phyloP scores from a whole-genome alignment of 30 jellyfish, hydroid and myxozoan genomes.

The Aurelia aurita complex sp. Pacific region DNA sequence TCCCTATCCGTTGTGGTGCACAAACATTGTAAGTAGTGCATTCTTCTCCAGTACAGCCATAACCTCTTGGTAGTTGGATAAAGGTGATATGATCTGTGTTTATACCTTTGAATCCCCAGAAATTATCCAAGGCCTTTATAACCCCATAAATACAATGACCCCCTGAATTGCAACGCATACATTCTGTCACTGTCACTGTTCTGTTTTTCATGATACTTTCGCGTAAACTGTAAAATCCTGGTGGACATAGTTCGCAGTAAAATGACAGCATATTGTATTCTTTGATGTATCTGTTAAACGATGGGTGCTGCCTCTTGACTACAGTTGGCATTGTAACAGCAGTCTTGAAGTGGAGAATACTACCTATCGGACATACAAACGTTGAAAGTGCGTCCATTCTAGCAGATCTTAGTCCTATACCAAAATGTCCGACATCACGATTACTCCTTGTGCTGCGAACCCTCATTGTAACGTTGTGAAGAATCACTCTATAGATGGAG shows the following conservation, averaged over 20 bases:
- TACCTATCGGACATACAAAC: not conserved
- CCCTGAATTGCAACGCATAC: not conserved
- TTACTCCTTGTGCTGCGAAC: not conserved
- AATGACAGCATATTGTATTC: not conserved
- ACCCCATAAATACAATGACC: not conserved
- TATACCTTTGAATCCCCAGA: not conserved
- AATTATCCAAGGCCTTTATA: not conserved
- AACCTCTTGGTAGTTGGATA: not conserved
- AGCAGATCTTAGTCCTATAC: not conserved
- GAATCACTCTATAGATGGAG: not conserved
- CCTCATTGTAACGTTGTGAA: not conserved
- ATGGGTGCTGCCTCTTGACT: no score
- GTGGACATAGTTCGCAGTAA: not conserved
- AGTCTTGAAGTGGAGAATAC: not conserved
- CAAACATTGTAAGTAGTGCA: not conserved
- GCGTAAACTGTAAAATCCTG: not conserved
- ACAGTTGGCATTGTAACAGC: no score
- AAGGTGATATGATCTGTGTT: not conserved
- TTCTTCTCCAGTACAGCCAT: not conserved
- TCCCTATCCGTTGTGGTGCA: not conserved
- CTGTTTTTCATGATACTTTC: not conserved
- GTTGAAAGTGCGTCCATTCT: not conserved
- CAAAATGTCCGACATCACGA: not conserved
- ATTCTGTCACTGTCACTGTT: not conserved
- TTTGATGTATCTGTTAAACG: not conserved